phyloP scores from a whole-genome alignment of 2,888 invertebrate species.

The Onthophagus sagittarius region DNA sequence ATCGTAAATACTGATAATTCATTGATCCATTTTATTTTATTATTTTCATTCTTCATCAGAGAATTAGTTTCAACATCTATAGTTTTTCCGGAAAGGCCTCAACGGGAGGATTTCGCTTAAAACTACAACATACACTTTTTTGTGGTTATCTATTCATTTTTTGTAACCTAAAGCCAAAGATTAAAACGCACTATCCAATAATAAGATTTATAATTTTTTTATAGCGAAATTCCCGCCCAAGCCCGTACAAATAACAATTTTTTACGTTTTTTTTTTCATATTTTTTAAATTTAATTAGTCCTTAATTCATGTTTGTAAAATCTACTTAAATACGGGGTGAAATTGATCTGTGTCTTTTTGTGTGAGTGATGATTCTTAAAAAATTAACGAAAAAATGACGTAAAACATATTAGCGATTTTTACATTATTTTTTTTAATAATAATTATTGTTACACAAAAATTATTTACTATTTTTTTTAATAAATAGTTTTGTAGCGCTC shows the following conservation, averaged over 20 bases:
- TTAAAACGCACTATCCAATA: background rate
- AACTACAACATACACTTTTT: background rate
- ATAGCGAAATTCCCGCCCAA: constrained; percentile 26
- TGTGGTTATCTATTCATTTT: background rate
- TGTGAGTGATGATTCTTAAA: background rate
- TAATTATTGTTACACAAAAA: constrained; percentile 16
- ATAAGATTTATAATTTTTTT: background rate
- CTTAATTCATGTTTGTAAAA: background rate
- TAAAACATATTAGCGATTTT: background rate
- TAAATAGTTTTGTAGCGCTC: constrained; percentile 40
- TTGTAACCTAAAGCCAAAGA: background rate
- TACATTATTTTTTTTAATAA: constrained; percentile 3
- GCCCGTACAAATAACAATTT: constrained; percentile 46
- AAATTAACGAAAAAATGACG: background rate
- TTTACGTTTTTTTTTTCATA: constrained; percentile 25
- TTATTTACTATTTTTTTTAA: constrained; percentile 35
- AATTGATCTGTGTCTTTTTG: background rate
- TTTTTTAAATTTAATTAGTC: background rate
- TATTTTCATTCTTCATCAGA: background rate
- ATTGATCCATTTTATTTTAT: constrained; percentile 30
- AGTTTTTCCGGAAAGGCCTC: constrained; percentile 14
- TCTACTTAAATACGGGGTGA: background rate
- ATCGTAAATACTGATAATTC: constrained; percentile 51
- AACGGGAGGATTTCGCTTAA: background rate
- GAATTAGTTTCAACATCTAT: constrained; percentile 37